These are phyloP conservation scores for Sebastes itinus DNA, from an alignment of 2,797 vertebrate species.

Conservation along the genomic window DNA sequence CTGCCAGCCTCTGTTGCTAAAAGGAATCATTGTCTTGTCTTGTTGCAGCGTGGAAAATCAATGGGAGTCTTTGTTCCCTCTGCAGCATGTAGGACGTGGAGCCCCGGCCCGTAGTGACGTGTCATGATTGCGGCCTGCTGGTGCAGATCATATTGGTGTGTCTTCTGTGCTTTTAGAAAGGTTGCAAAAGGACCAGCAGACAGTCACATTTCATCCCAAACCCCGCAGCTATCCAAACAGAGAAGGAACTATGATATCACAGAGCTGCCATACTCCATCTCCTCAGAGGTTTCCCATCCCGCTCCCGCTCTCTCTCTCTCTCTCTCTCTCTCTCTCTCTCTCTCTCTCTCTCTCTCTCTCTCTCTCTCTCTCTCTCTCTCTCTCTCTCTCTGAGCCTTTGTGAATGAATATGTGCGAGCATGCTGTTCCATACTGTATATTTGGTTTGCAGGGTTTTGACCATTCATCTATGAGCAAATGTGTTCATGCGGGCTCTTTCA, in stretches of 20 bases:
- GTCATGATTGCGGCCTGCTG: slow-evolving; percentile 44
- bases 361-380: neutral
- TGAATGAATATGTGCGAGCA: neutral
- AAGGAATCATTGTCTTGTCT: slow-evolving; percentile 80
- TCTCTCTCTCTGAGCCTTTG: neutral
- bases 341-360: neutral
- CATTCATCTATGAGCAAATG: neutral
- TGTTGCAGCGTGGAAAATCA: slow-evolving; percentile 61
- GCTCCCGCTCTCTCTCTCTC: neutral
- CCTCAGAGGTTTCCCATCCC: slow-evolving; percentile 16
- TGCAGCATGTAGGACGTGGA: slow-evolving; percentile 46
- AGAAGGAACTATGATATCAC: slow-evolving; percentile 25
- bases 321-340: no score
- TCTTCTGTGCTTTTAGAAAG: slow-evolving; percentile 26
- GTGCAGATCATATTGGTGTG: slow-evolving; percentile 23
- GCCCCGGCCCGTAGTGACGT: slow-evolving; percentile 24
- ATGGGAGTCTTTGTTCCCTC: slow-evolving; percentile 74
- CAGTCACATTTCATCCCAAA: slow-evolving; percentile 34
- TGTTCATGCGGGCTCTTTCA: neutral
- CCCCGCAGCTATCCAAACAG: slow-evolving; percentile 5
- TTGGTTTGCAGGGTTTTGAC: neutral
- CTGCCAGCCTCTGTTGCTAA: slow-evolving; percentile 70
- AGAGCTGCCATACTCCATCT: slow-evolving; percentile 29
- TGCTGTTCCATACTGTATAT: neutral
- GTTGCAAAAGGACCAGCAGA: slow-evolving; percentile 8